These are phyloP conservation scores for Perizoma flavofasciatum DNA, from an alignment of 2,888 invertebrate genomes.

Conservation along the genomic window DNA sequence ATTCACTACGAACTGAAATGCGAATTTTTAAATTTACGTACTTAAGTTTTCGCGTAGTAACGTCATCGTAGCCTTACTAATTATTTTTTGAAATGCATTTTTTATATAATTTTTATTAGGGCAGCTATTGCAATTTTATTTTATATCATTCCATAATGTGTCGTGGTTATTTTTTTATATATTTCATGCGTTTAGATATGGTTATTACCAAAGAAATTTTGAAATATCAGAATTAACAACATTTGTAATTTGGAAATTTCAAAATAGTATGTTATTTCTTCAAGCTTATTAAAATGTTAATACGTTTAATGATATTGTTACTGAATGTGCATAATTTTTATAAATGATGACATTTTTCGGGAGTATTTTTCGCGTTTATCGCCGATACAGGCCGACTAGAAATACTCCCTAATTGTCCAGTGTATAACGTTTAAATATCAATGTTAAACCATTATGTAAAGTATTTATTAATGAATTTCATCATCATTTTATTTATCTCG, in stretches of 20 bases:
- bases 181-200: slow-evolving; percentile 64
- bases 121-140: slow-evolving; percentile 76
- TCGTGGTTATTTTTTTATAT: slow-evolving; percentile 59
- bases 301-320: slow-evolving; percentile 67
- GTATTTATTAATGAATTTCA: slow-evolving; percentile 77
- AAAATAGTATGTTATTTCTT: slow-evolving; percentile 50
- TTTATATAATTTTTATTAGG: slow-evolving; percentile 64
- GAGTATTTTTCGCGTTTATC: slow-evolving; percentile 68
- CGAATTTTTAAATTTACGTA: slow-evolving; percentile 75
- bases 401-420: slow-evolving; percentile 73
- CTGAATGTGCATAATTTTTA: slow-evolving; percentile 76
- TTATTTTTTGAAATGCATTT: slow-evolving; percentile 79
- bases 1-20: slow-evolving; percentile 65
- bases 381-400: slow-evolving; percentile 53
- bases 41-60: slow-evolving; percentile 61
- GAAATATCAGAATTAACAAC: slow-evolving; percentile 60
- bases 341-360: slow-evolving; percentile 61
- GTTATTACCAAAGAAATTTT: slow-evolving; percentile 77
- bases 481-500: slow-evolving; percentile 74
- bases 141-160: slow-evolving; percentile 71
- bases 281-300: slow-evolving; percentile 66
- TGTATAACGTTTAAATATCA: slow-evolving; percentile 52
- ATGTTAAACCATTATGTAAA: slow-evolving; percentile 74
- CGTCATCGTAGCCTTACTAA: slow-evolving; percentile 68
- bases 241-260: slow-evolving; percentile 55